A percentile compares a stretch with the other conserved stretches of the same genome.
phyloP scores from a whole-genome alignment of 2,888 invertebrate species.

The Mamestra brassicae region DNA sequence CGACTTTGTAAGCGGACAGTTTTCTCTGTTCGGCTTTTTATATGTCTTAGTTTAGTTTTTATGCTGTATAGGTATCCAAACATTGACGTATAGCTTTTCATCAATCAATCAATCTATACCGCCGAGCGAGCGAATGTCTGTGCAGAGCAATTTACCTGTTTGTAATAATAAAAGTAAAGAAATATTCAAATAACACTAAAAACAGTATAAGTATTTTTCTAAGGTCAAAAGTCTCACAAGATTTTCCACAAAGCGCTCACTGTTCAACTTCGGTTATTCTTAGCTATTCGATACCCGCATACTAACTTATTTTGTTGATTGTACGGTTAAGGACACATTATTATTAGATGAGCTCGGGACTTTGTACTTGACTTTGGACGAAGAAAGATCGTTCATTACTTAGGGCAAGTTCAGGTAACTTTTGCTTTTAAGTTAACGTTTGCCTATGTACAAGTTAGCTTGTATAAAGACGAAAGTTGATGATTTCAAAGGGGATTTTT shows the following conservation, averaged over 20 bases:
- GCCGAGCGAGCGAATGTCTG: too few species aligned
- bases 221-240: neutral
- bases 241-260: too few species aligned
- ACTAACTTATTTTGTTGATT: constrained; percentile 7
- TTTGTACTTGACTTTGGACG: constrained; percentile 18
- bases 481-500: neutral
- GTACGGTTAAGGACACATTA: constrained; percentile 36
- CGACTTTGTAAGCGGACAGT: neutral
- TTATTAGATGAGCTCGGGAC: constrained; percentile 33
- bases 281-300: neutral
- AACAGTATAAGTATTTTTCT: neutral
- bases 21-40: too few species aligned
- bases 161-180: too few species aligned
- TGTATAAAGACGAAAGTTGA: neutral
- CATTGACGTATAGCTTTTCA: too few species aligned
- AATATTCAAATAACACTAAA: too few species aligned
- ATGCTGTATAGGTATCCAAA: too few species aligned
- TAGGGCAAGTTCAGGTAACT: constrained; percentile 21
- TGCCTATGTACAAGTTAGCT: constrained; percentile 1
- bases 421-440: constrained; percentile 17
- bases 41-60: too few species aligned
- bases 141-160: too few species aligned
- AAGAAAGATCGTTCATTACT: constrained; percentile 28
- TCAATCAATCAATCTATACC: too few species aligned
- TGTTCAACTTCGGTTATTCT: neutral